Evolutionary conservation across 1,140 invertebrate genomes (phyloP), one percentile per base, ranked within the genome.

Genomic region (Papilio aristodemus): DNA sequence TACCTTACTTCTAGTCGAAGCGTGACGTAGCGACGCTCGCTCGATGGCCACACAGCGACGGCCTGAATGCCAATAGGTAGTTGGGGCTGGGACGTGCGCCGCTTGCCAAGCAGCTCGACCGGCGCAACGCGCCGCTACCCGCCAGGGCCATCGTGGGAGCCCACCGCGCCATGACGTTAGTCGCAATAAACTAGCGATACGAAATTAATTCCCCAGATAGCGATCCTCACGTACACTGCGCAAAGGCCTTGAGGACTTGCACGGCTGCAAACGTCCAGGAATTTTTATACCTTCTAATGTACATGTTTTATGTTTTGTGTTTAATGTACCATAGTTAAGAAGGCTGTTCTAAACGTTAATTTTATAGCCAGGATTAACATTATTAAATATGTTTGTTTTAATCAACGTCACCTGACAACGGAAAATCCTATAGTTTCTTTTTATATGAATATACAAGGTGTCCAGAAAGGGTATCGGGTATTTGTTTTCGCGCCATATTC

Each of bases 181-280:
- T 36, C 14, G 36, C 59, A 62, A 62, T 62, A 38, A 37, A 62
- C 59, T 62, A 62, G 59, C 59, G 59, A 36, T 36, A 62, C 59
- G 59, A 62, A 62, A 62, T 58, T 62, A 62, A 62, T 62, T 62
- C 59, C n/a, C 32, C 27, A 19, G 59, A 62, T 62, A 62, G 14
- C 27, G 36, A 62, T 62, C 59, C 27, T 62, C 59, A 62, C 59
- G 59, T 62, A 38, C 32, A 14, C 27, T 32, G 27, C 7, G n/a
- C 54, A 10, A 36, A 25, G 57, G 25, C 57, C 57, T 59, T 36
- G 25, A 10, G 10, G 57, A 59, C 57, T 32, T 59, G 32, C 57
- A 59, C 32, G 27, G 27, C 27, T 4, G 32, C 57, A 59, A 58
- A 59, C 57, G 46, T 19, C 1, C 9, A 54, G 19, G 46, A 54